phyloP scores from a whole-genome alignment of 2,797 vertebrate genomes.

The Salmo trutta region DNA sequence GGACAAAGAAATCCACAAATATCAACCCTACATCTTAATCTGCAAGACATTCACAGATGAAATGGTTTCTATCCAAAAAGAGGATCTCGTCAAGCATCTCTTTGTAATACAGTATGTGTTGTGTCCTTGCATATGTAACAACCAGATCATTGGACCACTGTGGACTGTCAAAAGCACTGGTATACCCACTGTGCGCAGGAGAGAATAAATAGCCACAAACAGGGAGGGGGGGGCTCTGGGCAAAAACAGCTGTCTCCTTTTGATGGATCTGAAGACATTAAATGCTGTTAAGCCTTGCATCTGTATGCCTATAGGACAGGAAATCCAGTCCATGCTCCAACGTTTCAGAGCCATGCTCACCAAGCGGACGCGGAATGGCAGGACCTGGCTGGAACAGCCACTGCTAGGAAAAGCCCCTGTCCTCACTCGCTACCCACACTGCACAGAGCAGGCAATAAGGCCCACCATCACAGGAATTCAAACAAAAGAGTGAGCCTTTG shows the following conservation, averaged over 20 bases:
- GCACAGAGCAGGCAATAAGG: slow-evolving; percentile 36
- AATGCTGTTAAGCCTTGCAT: slow-evolving; percentile 53
- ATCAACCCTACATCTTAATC: background rate
- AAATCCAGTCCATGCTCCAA: slow-evolving; percentile 48
- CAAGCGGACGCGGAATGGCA: slow-evolving; percentile 16
- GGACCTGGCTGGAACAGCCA: slow-evolving; percentile 49
- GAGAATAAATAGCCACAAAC: slow-evolving; percentile 13
- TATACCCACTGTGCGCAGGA: background rate
- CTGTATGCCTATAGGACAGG: slow-evolving; percentile 54
- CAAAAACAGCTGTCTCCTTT: slow-evolving; percentile 36
- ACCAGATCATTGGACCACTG: background rate
- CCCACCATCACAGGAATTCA: slow-evolving; percentile 42
- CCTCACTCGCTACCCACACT: slow-evolving; percentile 32
- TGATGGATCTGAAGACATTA: slow-evolving; percentile 63
- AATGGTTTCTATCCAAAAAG: background rate
- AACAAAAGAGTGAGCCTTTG: slow-evolving; percentile 49
- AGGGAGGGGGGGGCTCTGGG: slow-evolving; percentile 32
- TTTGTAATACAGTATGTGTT: background rate
- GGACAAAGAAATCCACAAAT: background rate
- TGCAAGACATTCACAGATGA: background rate
- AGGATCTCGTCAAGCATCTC: slow-evolving; percentile 6
- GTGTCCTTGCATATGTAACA: background rate
- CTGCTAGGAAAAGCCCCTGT: slow-evolving; percentile 33
- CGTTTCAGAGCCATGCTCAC: slow-evolving; percentile 46
- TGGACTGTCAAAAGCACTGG: background rate